Percentiles rank a stretch among this genome's conserved stretches.
Conservation (phyloP, 2,888 invertebrate genomes). For the Stenchaetothrips biformis region DNA sequence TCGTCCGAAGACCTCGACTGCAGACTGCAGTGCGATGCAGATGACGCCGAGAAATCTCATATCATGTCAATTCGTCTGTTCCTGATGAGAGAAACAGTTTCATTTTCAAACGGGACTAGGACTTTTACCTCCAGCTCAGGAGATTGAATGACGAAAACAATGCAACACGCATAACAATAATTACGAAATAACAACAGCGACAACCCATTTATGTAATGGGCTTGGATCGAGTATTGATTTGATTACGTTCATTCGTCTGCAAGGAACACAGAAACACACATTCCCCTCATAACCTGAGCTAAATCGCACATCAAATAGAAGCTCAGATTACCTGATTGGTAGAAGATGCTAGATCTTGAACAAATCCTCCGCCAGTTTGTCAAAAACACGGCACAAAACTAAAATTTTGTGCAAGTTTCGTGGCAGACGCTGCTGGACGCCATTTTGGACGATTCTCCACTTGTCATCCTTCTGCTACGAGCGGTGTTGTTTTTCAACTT, state of each 20-base stretch:
- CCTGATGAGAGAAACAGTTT: neutral
- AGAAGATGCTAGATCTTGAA: neutral
- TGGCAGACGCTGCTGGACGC: conserved; percentile 38
- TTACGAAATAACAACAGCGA: neutral
- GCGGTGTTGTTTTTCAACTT: no score
- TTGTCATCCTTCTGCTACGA: neutral
- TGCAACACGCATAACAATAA: neutral
- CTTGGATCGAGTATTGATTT: conserved; percentile 7
- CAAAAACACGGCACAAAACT: neutral
- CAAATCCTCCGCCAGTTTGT: neutral
- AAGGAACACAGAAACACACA: neutral
- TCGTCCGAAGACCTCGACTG: neutral
- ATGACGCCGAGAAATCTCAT: neutral
- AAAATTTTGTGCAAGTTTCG: neutral
- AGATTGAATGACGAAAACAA: neutral
- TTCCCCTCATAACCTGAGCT: neutral
- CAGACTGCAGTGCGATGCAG: neutral
- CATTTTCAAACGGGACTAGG: neutral
- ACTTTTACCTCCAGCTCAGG: neutral
- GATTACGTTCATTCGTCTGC: conserved; percentile 17
- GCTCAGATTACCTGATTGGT: neutral
- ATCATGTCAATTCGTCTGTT: neutral
- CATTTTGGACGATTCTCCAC: conserved; percentile 44
- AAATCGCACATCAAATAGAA: neutral
- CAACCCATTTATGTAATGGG: neutral